Base-by-base conservation (phyloP, 2,888 invertebrate species). In the Tachina lurida region DNA sequence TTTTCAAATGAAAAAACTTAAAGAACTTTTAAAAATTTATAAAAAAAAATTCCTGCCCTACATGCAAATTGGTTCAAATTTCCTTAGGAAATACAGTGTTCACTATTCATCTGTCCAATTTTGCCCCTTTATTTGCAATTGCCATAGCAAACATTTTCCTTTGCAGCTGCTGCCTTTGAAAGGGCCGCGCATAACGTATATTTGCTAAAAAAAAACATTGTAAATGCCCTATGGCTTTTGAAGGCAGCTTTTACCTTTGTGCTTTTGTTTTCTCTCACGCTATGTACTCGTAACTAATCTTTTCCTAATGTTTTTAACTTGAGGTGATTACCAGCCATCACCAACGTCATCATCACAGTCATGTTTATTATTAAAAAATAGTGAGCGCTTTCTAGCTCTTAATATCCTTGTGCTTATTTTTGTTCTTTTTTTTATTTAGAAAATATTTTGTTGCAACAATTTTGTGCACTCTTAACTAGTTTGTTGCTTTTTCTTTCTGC, bases 331-430 rank as follows among this genome's bases (percentile, higher is more conserved):
- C 3, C 65, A 17, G 75, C 47, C 47, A 47, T 45, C 63, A 22
- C 47, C 62, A 49, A 19, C 41, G 9, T 31, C 52, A 9, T 45
- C 17, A 31, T 54, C 31, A 10, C 54, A n/a, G 15, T 43, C 47
- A 65, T 58, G 17, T 47, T 58, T 54, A 47, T 31, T 73, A 73
- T 39, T 47, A 60, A 60, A n/a, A 47, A 75, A 75, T 75, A 56
- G 17, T 31, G 31, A 56, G 52, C 56, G 31, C 56, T 56, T 63
- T 56, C 52, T 56, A 56, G 43, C 52, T 70, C 17, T 43, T 43
- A 10, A 78, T 63, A 78, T 78, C 78, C 70, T 78, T 78, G 78
- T 78, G 31, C 78, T 78, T 58, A 62, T 78, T 78, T 70, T 5
- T 7, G 31, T 31, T 22, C 3, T 22, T 22, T 3, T 22, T 5